Evolutionary conservation across 1,140 invertebrate genomes (phyloP).

Genomic region (Caerostris extrusa): DNA sequence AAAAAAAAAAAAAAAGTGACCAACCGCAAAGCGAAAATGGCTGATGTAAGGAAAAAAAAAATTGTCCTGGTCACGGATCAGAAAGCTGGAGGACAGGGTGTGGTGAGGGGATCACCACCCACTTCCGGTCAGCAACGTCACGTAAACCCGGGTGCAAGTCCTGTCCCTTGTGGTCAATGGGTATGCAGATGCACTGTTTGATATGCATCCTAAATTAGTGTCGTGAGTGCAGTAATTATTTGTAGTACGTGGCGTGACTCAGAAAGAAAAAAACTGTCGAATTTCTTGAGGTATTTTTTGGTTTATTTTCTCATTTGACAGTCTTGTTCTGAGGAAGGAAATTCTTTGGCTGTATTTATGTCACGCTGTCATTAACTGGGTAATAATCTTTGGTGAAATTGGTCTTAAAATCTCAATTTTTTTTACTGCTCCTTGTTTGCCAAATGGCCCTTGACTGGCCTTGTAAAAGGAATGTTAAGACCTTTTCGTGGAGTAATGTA

Average conservation of each 20-base stretch:
- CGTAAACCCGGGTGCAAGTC: slow-evolving; percentile 20
- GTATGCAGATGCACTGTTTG: slow-evolving; percentile 42
- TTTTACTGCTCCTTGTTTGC: background rate
- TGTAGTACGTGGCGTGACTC: background rate
- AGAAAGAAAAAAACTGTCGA: background rate
- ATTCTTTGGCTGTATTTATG: slow-evolving; percentile 37
- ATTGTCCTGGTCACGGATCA: background rate
- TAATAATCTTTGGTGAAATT: slow-evolving; percentile 27
- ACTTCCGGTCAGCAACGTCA: slow-evolving; percentile 42
- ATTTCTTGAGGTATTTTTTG: background rate
- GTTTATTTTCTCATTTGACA: slow-evolving; percentile 27
- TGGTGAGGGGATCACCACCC: slow-evolving; percentile 57
- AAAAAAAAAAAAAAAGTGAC: background rate
- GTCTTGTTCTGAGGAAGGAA: slow-evolving; percentile 50
- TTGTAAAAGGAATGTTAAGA: background rate
- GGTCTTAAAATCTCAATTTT: slow-evolving; percentile 35
- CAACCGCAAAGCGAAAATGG: background rate
- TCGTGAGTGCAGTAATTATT: slow-evolving; percentile 31
- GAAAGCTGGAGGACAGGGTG: slow-evolving; percentile 53
- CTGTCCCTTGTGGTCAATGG: background rate
- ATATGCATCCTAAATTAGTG: slow-evolving; percentile 42
- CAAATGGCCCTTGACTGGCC: slow-evolving; percentile 4
- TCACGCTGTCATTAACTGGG: slow-evolving; percentile 37
- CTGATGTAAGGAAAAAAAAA: slow-evolving; percentile 38
- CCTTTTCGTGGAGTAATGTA: background rate